Base-by-base conservation (phyloP, 2,797 vertebrate species). In the Myotis pilosus region DNA sequence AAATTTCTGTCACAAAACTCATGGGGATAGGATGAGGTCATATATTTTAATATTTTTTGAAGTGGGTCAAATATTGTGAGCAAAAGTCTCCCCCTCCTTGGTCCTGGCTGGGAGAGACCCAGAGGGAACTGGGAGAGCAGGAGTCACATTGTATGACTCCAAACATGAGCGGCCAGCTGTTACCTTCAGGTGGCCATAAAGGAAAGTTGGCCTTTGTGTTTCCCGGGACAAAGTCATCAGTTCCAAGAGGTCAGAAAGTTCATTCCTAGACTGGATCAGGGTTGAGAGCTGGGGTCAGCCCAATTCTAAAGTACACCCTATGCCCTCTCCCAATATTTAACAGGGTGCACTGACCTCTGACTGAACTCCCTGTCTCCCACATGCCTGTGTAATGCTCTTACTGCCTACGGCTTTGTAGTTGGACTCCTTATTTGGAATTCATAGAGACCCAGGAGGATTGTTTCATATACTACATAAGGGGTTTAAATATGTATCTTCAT, bases 121-220 rank as follows among this genome's bases (percentile, higher is more conserved):
- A 41, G n/a, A 28, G 15, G 30, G 57, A 44, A 23, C 15, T 62
- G 7, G 64, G 76, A 25, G 3, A 60, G 88, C 69, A 68, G 80
- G 41, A 23, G 9, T 53, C 30, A 36, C 20, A 8, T 16, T 41
- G 49, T 33, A 51, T 16, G 44, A 84, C 81, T 47, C 88, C 60
- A 66, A 22, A 11, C 69, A 15, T 15, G 30, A 66, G 11, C 57
- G 8, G 33, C 20, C 13, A 12, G 36, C 57, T 69, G 64, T 51
- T 80, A 19, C 41, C 90, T 79, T 36, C 28, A 69, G 30, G n/a
- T 30, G n/a, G 47, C 49, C 23, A 53, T 81, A 89, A 87, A 57
- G 25, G 71, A 86, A 84, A 86, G n/a, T 71, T 86, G 64, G 30
- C 89, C 91, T 96, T 95, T 90, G 74, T 71, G 82, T 92, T 57